Evolutionary conservation across 2,113 vertebrate genomes (phyloP).

Genomic region (Erinaceus europaeus): DNA sequence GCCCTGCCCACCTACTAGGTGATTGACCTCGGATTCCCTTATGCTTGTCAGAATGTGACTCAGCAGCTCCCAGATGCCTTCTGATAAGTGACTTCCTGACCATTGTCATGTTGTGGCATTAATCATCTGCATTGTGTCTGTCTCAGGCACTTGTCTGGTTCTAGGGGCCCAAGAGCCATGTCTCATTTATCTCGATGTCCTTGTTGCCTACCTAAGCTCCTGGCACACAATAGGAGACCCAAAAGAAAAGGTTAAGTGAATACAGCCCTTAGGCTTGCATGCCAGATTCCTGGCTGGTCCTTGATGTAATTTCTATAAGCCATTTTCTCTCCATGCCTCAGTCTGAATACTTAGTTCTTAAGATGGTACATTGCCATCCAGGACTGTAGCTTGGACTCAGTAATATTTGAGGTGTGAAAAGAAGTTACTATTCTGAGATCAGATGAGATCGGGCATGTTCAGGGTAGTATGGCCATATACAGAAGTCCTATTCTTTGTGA

Average conservation of each 20-base stretch:
- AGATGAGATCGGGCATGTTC: too few relatives aligned
- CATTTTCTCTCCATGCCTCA: neutral
- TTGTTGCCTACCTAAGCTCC: neutral
- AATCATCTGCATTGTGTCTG: neutral
- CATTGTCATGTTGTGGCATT: neutral
- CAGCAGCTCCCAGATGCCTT: neutral
- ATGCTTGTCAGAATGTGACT: neutral
- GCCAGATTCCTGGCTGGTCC: neutral
- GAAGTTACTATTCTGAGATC: too few relatives aligned
- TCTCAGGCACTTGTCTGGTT: neutral
- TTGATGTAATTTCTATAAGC: neutral
- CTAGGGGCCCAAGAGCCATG: accelerated
- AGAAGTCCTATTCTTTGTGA: too few relatives aligned
- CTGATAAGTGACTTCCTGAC: neutral
- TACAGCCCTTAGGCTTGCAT: neutral
- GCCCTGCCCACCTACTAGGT: neutral
- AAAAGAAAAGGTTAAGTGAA: neutral
- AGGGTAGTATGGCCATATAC: too few relatives aligned
- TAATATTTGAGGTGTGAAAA: neutral
- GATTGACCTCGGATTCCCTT: neutral
- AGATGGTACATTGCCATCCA: neutral
- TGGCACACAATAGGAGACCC: neutral
- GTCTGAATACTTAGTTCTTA: neutral
- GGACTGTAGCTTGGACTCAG: neutral
- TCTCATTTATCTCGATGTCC: accelerated